Evolutionary conservation across 2,797 vertebrate species (phyloP), one percentile per base, ranked within the genome.

Genomic region (Protonibea diacanthus): DNA sequence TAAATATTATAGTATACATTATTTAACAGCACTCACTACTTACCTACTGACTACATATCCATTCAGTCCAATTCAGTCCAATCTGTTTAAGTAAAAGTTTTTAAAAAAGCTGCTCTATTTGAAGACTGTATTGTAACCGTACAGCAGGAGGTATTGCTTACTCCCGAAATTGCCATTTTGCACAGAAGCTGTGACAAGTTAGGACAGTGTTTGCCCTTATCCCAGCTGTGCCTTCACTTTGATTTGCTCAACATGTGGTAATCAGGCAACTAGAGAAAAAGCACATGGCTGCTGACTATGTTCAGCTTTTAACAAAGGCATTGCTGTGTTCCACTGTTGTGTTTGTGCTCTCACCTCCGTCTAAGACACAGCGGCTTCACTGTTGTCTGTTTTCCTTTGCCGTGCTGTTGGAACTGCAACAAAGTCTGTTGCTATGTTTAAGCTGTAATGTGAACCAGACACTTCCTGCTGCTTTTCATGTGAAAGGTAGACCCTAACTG

Each of bases 261-360:
- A 62, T 77, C 9, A 20, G 60, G 20, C 47, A 33, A 11, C 42
- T 3, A 53, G 5, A 65, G 18, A 33, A 27, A 51, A 52, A 21
- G 29, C 49, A 53, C 3, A 45, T 12, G 18, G 2, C 61, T 45
- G 66, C 71, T 51, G 45, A 59, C 57, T 51, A 1, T 11, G 23
- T 71, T 77, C 38, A 49, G n/a, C 49, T 45, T 64, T 80, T 64
- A 38, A 67, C 38, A 5, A 66, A 57, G 69, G 25, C 40, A 14
- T 42, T 1, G 25, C 53, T 56, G 11, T 21, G 6, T 44, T 60
- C 58, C 2, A 12, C 29, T 17, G 5, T 38, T 40, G 27, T 23
- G 15, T 56, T 47, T 62, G 49, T 56, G 13, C 44, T 59, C 48
- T 67, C n/a, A 17, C 20, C 33, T 75, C 23, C 21, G 25, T 57